Evolutionary conservation across 1,140 invertebrate genomes (phyloP).

Genomic region (Lepeophtheirus salmonis): DNA sequence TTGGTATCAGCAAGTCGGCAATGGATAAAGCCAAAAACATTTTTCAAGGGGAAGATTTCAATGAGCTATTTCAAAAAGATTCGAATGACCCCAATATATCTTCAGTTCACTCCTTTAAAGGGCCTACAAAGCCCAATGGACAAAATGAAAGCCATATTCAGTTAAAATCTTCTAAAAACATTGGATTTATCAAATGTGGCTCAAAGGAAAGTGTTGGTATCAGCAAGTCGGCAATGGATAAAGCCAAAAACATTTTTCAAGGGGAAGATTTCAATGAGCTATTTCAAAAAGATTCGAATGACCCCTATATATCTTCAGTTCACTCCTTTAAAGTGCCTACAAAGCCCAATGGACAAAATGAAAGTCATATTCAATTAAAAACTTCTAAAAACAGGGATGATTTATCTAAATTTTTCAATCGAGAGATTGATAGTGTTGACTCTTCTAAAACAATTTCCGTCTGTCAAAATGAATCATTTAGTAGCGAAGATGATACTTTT

Average conservation of each 20-base stretch:
- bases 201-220: not conserved
- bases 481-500: not conserved
- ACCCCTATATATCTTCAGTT: not conserved
- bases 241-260: not conserved
- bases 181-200: not conserved
- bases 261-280: not conserved
- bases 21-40: not conserved
- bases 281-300: no score
- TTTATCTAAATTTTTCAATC: no score
- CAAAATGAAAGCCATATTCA: no score
- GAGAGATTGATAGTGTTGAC: not conserved
- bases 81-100: not conserved
- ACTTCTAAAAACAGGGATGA: not conserved
- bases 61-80: not conserved
- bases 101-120: not conserved
- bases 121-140: no score
- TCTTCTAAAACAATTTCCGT: not conserved
- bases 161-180: no score
- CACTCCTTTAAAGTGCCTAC: not conserved
- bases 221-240: not conserved
- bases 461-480: not conserved
- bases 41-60: not conserved
- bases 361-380: not conserved
- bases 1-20: not conserved
- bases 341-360: not conserved